These are phyloP conservation scores for Ranitomeya variabilis DNA, from an alignment of 2,113 vertebrate genomes.

Conservation along the genomic window DNA sequence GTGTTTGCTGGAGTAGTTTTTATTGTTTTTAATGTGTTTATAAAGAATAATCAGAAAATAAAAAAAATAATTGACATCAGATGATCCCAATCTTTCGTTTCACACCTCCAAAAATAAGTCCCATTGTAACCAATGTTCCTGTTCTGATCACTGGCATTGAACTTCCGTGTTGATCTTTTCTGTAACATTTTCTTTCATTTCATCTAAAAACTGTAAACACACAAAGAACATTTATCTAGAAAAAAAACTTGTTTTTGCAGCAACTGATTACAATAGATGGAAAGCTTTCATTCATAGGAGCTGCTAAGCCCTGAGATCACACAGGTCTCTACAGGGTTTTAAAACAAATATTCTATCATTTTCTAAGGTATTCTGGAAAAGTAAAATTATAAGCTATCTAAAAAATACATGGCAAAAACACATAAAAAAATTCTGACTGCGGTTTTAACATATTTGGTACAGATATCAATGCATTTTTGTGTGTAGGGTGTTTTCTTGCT, in stretches of 20 bases:
- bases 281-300: slow-evolving; percentile 7
- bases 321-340: not conserved
- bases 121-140: not conserved
- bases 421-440: too few relatives aligned
- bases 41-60: not conserved
- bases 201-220: not conserved
- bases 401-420: not conserved
- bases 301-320: not conserved
- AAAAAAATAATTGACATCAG: not conserved
- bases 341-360: not conserved
- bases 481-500: too few relatives aligned
- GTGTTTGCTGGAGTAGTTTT: too few relatives aligned
- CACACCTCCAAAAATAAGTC: not conserved
- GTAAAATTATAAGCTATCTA: not conserved
- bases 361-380: not conserved
- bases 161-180: not conserved
- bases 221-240: slow-evolving; percentile 1
- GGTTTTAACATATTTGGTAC: too few relatives aligned
- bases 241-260: slow-evolving; percentile 3
- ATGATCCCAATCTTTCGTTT: not conserved
- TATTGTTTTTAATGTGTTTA: too few relatives aligned
- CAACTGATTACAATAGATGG: not conserved
- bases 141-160: not conserved
- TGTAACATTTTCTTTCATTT: not conserved
- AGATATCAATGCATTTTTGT: too few relatives aligned